These are phyloP conservation scores for Eurystomus glaucurus DNA, from an alignment of 2,797 vertebrate species.

Conservation along the genomic window DNA sequence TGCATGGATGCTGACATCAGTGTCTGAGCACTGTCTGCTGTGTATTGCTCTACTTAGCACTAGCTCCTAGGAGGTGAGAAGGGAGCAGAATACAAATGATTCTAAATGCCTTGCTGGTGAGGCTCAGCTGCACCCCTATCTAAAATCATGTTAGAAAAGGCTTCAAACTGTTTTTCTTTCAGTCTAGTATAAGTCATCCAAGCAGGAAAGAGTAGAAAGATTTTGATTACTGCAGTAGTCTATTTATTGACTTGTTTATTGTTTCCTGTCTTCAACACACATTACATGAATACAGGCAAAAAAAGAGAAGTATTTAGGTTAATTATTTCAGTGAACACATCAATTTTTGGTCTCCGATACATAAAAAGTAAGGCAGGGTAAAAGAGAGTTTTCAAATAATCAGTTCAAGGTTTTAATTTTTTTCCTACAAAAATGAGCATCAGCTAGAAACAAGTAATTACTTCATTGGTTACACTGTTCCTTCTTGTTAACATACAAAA, in stretches of 20 bases:
- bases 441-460: slow-evolving; percentile 43
- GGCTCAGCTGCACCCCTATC: neutral
- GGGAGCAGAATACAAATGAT: neutral
- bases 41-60: neutral
- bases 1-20: neutral
- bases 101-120: neutral
- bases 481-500: slow-evolving; percentile 38
- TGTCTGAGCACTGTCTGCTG: neutral
- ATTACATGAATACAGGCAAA: slow-evolving; percentile 30
- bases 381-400: slow-evolving; percentile 27
- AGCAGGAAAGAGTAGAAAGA: neutral
- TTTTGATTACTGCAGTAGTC: neutral
- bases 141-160: neutral
- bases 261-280: slow-evolving; percentile 10
- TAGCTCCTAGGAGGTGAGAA: neutral
- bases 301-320: slow-evolving; percentile 6
- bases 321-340: slow-evolving; percentile 54
- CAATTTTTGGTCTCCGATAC: neutral
- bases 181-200: neutral
- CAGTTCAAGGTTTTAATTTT: neutral
- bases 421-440: neutral
- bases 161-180: neutral
- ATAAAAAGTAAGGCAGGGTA: neutral
- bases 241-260: slow-evolving; percentile 6
- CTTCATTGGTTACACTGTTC: neutral